These are phyloP conservation scores for Oxyura jamaicensis DNA, from an alignment of 2,113 vertebrate genomes.

Conservation along the genomic window DNA sequence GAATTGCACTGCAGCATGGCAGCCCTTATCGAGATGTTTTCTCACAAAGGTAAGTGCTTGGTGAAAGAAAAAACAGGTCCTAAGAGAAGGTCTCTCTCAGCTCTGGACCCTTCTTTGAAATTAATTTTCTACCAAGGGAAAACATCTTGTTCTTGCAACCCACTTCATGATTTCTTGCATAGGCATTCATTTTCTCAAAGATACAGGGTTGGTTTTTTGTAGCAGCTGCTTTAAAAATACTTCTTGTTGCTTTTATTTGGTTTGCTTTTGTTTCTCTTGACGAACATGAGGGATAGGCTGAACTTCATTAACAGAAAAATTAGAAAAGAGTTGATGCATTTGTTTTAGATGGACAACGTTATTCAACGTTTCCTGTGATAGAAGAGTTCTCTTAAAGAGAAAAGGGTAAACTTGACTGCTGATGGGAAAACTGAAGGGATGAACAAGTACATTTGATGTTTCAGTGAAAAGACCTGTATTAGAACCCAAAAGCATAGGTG, in stretches of 20 bases:
- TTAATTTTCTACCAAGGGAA: neutral
- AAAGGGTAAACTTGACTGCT: neutral
- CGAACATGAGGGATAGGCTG: neutral
- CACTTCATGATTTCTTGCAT: neutral
- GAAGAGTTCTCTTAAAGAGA: neutral
- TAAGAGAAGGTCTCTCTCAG: neutral
- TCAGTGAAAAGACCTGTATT: neutral
- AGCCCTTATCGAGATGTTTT: conserved; percentile 97
- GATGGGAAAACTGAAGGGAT: neutral
- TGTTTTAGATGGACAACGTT: neutral
- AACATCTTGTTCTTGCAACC: neutral
- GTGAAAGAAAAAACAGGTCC: neutral
- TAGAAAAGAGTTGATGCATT: neutral
- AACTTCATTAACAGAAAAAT: conserved; percentile 8
- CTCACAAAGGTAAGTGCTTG: conserved; percentile 90
- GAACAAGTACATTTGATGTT: neutral
- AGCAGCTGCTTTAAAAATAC: neutral
- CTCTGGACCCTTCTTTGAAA: neutral
- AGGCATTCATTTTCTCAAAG: neutral
- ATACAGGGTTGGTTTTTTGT: neutral
- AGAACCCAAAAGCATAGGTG: neutral
- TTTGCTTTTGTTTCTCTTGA: neutral
- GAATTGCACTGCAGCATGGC: conserved; percentile 96
- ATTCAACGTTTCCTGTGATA: neutral
- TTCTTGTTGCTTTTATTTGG: neutral